Evolutionary conservation across 2,113 vertebrate species (phyloP), one percentile per base, ranked within the genome.

Genomic region (Chrysochloris asiatica): DNA sequence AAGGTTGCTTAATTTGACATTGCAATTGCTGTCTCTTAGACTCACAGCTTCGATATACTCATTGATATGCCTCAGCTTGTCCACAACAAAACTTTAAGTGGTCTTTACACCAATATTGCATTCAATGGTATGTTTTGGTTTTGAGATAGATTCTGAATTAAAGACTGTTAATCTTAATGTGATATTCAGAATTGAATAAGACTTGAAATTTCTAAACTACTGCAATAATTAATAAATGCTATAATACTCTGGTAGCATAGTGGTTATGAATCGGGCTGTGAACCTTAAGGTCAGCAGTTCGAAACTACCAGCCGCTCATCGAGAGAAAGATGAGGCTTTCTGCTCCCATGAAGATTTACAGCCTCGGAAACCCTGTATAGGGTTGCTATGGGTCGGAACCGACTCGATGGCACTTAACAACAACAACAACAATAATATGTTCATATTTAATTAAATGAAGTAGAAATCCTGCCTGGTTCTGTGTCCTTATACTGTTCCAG

Each of bases 171-270:
- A 82, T 65, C 54, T 81, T 63, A 83, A 80, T 2, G n/a, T 45
- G 43, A 59, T 76, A 80, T 59, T 92, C 69, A 94, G 65, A 69
- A 14, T 77, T 88, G 43, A 75, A n/a, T 90, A 82, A 56, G 80
- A 87, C 77, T 88, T 92, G 21, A 92, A 93, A 86, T 90, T 94
- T n/a, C 54, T 92, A 91, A 84, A 92, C 22, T 75, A 95, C 83
- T 88, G 45, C 12, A 92, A 81, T 94, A 88, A 73, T 92, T 94
- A 96, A 69, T 88, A 88, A 45, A 50, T 83, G 43, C 73, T 75
- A 67, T 89, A 96, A n/a, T n/a, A n/a, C n/a, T n/a, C n/a, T n/a
- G n/a, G n/a, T n/a, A n/a, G n/a, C n/a, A n/a, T n/a, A n/a, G n/a
- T n/a, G n/a, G n/a, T n/a, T n/a, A n/a, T n/a, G n/a, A n/a, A n/a